Evolutionary conservation across 2,888 invertebrate species (phyloP).

Genomic region (Abrostola tripartita): DNA sequence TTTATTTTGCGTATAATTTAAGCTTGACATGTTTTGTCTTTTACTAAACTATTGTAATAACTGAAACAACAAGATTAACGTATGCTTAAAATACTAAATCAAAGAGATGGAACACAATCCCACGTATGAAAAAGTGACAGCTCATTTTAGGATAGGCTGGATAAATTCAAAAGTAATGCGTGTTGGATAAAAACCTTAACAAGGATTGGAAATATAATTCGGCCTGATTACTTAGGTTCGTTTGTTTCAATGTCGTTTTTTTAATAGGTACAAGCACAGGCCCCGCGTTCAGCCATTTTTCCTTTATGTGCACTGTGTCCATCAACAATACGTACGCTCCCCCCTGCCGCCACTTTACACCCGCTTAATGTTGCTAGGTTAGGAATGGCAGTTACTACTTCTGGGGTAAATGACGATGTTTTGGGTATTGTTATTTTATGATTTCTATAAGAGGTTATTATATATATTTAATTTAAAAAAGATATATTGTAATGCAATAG

Average conservation of each 20-base stretch:
- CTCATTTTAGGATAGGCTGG: not conserved
- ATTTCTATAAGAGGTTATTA: too few relatives aligned
- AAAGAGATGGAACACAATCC: not conserved
- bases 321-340: too few relatives aligned
- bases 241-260: constrained; percentile 11
- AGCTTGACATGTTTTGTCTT: constrained; percentile 1
- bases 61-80: not conserved
- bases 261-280: not conserved
- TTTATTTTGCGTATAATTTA: not conserved
- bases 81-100: not conserved
- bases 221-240: not conserved
- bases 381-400: too few relatives aligned
- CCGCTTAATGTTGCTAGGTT: too few relatives aligned
- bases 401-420: too few relatives aligned
- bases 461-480: too few relatives aligned
- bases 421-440: too few relatives aligned
- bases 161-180: not conserved
- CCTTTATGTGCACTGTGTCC: too few relatives aligned
- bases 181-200: too few relatives aligned
- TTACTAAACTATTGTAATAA: not conserved
- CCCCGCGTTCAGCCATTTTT: too few relatives aligned
- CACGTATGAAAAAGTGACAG: constrained; percentile 29
- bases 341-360: too few relatives aligned
- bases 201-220: not conserved
- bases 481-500: too few relatives aligned